Conservation (phyloP, 2,888 invertebrate genomes). For the Heteromurus nitidus region DNA sequence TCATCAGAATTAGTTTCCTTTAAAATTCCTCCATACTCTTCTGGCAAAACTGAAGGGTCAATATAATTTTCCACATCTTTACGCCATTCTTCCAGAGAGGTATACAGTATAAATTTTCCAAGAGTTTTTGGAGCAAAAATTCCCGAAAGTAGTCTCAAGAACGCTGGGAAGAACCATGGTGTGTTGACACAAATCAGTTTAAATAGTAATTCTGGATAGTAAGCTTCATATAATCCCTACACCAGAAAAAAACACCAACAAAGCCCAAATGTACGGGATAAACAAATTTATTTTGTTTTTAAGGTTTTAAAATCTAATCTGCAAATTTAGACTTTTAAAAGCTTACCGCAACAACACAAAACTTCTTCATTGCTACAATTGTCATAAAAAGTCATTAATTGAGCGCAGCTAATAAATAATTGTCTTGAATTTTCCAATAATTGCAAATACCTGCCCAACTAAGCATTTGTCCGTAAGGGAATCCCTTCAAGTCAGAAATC, state of each 20-base stretch:
- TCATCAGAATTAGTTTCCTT: too few species aligned
- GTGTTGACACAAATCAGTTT: conserved; percentile 19
- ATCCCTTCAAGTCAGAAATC: conserved; percentile 27
- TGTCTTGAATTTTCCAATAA: neutral
- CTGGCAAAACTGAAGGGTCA: neutral
- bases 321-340: too few species aligned
- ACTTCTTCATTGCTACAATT: conserved; percentile 25
- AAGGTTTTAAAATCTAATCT: too few species aligned
- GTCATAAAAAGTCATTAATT: neutral
- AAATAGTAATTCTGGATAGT: conserved; percentile 35
- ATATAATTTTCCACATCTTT: neutral
- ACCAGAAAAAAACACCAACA: neutral
- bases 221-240: conserved; percentile 29
- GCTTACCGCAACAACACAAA: too few species aligned
- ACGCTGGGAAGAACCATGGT: conserved; percentile 21
- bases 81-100: conserved; percentile 1
- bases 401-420: too few species aligned
- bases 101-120: neutral
- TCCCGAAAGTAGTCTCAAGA: conserved; percentile 17
- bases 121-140: conserved; percentile 19
- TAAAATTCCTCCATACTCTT: conserved; percentile 2
- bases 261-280: too few species aligned
- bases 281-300: too few species aligned
- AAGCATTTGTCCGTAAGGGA: conserved; percentile 28
- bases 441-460: conserved; percentile 28